phyloP scores from a whole-genome alignment of 2,888 invertebrate species.

The Tenthredo notha region DNA sequence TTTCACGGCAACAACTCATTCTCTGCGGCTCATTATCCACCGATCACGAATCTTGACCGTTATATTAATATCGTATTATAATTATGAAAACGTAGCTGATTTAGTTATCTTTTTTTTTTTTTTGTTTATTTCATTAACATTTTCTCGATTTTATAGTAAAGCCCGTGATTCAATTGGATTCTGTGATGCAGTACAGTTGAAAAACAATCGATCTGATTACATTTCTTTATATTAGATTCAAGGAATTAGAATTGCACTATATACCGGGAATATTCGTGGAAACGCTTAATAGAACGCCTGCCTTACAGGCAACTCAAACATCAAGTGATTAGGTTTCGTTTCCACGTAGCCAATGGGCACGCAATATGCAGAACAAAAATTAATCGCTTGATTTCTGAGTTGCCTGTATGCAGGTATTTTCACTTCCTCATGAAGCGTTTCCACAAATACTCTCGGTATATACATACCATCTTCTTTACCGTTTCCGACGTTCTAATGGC shows the following conservation, averaged over 20 bases:
- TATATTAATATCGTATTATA: neutral
- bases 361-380: too few species aligned
- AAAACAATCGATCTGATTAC: neutral
- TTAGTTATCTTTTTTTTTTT: neutral
- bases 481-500: neutral
- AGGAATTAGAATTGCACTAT: neutral
- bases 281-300: too few species aligned
- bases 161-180: neutral
- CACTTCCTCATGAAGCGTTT: too few species aligned
- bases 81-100: too few species aligned
- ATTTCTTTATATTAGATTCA: neutral
- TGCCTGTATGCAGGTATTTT: too few species aligned
- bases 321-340: too few species aligned
- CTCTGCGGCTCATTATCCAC: neutral
- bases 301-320: too few species aligned
- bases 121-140: neutral
- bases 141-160: neutral
- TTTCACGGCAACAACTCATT: neutral
- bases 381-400: too few species aligned
- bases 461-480: neutral
- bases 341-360: too few species aligned
- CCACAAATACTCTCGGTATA: too few species aligned
- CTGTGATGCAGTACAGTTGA: neutral
- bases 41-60: neutral
- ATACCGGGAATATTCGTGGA: too few species aligned